Evolutionary conservation across 2,113 vertebrate genomes (phyloP), one percentile per base, ranked within the genome.

Genomic region (Sebastes fasciatus): DNA sequence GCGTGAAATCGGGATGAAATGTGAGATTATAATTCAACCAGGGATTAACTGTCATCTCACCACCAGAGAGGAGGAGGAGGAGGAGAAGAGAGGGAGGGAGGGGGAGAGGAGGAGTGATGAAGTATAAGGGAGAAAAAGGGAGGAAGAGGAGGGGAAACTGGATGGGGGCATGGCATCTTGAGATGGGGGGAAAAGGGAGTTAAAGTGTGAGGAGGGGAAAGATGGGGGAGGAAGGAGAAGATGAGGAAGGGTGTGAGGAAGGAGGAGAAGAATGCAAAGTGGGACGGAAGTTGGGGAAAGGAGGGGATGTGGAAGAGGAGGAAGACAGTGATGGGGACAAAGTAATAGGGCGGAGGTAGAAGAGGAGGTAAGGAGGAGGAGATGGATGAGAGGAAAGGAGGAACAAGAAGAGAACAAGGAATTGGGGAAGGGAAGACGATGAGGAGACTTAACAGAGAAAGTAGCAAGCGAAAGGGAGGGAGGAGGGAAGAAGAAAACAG

Each of bases 1-100:
- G 84, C 42, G 70, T 88, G 89, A 91, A 91, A 91, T 91, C 78
- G 76, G 92, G 84, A 91, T 85, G 88, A 93, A 91, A 85, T 88
- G 85, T 88, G 87, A 91, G 90, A 87, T 93, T 89, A 86, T 86
- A 90, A 88, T 90, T 86, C 79, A 88, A 82, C 62, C 60, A 83
- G 65, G 85, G 82, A 91, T 90, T 89, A 91, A 74, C 77, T 82
- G 77, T 81, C 84, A 87, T 82, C 83, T 85, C 69, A 51, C 4
- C 57, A 80, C 34, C 51, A 67, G 48, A 55, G n/a, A n/a, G n/a
- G 70, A 79, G 34, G 48, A 65, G 57, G 74, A 12, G 23, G 69
- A 66, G 46, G 5, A 65, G 54, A 6, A 1, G n/a, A 40, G 43
- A 17, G 21, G 61, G 23, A 45, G 26, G 3, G 21, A 21, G 48